Evolutionary conservation across 1,140 invertebrate genomes (phyloP), one percentile per base, ranked within the genome.

Genomic region (Homalodisca vitripennis): DNA sequence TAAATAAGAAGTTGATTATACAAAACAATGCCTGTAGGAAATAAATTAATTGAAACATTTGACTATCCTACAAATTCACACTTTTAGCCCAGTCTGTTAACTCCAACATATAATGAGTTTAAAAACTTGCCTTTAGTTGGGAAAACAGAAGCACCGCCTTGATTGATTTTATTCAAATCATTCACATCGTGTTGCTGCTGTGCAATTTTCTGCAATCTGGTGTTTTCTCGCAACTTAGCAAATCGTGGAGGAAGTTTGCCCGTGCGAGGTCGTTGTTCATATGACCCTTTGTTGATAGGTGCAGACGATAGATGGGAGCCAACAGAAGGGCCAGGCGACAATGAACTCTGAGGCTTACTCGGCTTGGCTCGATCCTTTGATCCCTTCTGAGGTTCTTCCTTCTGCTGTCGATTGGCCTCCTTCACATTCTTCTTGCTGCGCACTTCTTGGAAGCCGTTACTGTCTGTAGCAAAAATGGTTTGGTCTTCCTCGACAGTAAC

Each of bases 371-470:
- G 17, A n/a, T 65, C 30, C 31, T 26, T 30, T 2, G 75, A 65
- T 30, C 78, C 71, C 66, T 84, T 84, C 77, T 32, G 27, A 41
- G 65, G 65, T 22, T 85, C 82, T 1, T 85, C 83, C 75, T 84
- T 84, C 74, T 87, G 77, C 69, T 77, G 71, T 74, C 84, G 81
- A 63, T 83, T 82, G 2, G 83, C 80, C 63, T 88, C 86, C 74
- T 89, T 88, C 0, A 84, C 84, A 72, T 84, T 88, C 75, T 93
- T 93, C 76, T 93, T 93, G 46, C 89, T 92, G 51, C 90, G 86
- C 1, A 94, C 93, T 78, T 95, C 92, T 78, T 94, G 92, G 78
- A 95, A 95, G 48, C 92, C 92, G 51, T 91, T 92, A 75, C 90
- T 84, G 62, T 82, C 80, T 71, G 65, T 24, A 69, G 62, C 63